Base-by-base conservation (phyloP, 37 sponge, comb jelly and placozoan genomes). In the Aphrocallistes beatrix region DNA sequence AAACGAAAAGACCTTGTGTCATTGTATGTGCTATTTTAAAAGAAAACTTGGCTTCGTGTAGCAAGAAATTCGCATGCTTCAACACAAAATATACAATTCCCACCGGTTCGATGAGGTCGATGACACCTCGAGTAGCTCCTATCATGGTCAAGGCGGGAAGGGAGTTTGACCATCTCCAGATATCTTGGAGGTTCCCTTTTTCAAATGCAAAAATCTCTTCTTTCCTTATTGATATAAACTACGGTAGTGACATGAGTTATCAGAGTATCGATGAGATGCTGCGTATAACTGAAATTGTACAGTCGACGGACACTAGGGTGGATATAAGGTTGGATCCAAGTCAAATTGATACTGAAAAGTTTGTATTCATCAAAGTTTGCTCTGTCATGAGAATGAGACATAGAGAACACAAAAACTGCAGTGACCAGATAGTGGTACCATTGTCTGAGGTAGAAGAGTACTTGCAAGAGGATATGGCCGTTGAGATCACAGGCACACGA, bases 51-150 rank as follows among this genome's bases (percentile, higher is more conserved):
- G 75, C n/a, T 3, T 60, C 75, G 10, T 60, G 75, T 60, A 60
- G 75, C 75, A 60, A 60, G 8, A 60, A 60, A 60, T 60, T 60
- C 34, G 75, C 75, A 25, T 60, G 75, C n/a, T 60, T 60, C 75
- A 60, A 60, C 21, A 32, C 75, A 32, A 60, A 60, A 13, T 60
- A 60, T 60, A 19, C 75, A 25, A 60, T 60, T 19, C 75, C 75
- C 75, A 28, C 75, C 34, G 75, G 75, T 19, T 60, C 75, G n/a
- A 60, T 60, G 75, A 19, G 75, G n/a, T 60, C n/a, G n/a, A 60
- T 28, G 75, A 3, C 3, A 25, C 75, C 75, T 32, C 10, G n/a
- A 8, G n/a, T 60, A 25, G 75, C 75, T 19, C 75, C 75, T 60
- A 32, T 60, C 8, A 60, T 60, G 75, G 25, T 60, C 28, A 60